Conservation (phyloP, 2,797 vertebrate species). For the Numenius phaeopus region DNA sequence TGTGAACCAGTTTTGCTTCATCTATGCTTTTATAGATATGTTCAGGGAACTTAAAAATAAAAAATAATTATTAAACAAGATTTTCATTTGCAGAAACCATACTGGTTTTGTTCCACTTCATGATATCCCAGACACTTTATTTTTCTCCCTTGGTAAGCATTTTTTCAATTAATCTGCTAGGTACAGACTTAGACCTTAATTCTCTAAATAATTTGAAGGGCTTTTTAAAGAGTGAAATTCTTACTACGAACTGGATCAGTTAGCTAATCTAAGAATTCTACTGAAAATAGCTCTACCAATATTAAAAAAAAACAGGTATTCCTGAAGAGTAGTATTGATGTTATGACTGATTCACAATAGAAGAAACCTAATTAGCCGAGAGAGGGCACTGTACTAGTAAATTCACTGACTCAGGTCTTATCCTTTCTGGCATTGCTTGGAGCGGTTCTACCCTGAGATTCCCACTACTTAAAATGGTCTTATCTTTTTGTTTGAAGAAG, state of each 20-base stretch:
- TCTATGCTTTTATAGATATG: neutral
- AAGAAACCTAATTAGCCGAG: neutral
- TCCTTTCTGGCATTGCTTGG: neutral
- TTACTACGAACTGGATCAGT: neutral
- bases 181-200: neutral
- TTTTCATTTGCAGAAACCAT: neutral
- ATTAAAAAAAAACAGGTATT: neutral
- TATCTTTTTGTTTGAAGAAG: neutral
- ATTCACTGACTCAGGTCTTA: neutral
- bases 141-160: neutral
- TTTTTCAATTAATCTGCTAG: neutral
- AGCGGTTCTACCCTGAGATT: neutral
- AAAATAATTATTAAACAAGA: neutral
- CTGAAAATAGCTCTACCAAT: neutral
- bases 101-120: neutral
- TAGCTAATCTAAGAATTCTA: neutral
- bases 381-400: neutral
- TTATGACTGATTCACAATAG: neutral
- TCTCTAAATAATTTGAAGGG: neutral
- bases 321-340: neutral
- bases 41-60: neutral
- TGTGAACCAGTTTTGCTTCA: neutral
- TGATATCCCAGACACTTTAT: neutral
- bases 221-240: neutral
- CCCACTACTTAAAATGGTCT: neutral